Base-by-base conservation (phyloP, 2,888 invertebrate species). In the Zele albiditarsus region DNA sequence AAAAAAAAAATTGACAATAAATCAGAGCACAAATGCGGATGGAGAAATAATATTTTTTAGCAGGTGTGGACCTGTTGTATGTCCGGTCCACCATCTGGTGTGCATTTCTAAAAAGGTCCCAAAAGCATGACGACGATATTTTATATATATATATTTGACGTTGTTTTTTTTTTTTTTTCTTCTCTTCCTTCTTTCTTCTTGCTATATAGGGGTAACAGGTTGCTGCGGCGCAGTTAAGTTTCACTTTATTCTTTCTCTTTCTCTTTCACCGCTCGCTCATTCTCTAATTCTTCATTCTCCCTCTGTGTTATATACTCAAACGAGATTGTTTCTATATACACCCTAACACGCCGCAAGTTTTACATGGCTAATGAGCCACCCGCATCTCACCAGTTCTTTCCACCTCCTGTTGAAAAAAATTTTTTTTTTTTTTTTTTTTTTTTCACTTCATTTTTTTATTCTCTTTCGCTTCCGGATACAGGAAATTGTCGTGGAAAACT, bases 1-100 rank as follows among this genome's bases (percentile, higher is more conserved):
- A 46, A 16, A n/a, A 16, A 4, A 46, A n/a, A n/a, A 46, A 46
- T 16, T 3, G 16, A 46, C 2, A 8, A 38, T 38, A 38, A 38
- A 38, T 38, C 38, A 38, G 38, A 38, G 38, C 38, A 38, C 8
- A 38, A 38, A 38, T 38, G 2, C 38, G 38, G 12, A 38, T 12
- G 12, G 12, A 27, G 6, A 62, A 31, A 62, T 16, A 16, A 66
- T 57, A n/a, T 28, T 23, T 82, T 81, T 80, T 81, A 81, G 81
- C 76, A 83, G 60, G 20, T 78, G 79, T 77, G 75, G 76, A 79
- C 23, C 66, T 62, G 60, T n/a, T 31, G 8, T 62, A 28, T 28
- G 71, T 58, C 57, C 63, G 71, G 72, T 58, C 79, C 84, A 82
- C 86, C 86, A 86, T 86, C 85, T 86, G 86, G 83, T 86, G 84